Evolutionary conservation across 2,113 vertebrate genomes (phyloP), one percentile per base, ranked within the genome.

Genomic region (Felis chaus): DNA sequence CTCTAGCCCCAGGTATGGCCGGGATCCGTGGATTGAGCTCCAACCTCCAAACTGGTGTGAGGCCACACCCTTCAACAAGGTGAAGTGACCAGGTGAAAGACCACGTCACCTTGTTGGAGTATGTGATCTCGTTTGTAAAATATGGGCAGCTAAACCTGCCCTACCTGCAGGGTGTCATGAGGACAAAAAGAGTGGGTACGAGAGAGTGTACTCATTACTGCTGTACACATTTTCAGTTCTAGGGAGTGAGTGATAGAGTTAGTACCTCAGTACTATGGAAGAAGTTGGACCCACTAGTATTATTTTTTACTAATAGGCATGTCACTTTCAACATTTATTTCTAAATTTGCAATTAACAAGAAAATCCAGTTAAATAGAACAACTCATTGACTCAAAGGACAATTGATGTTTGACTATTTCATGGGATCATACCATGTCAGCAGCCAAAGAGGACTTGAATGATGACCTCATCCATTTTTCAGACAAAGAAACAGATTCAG

Each of bases 311-410:
- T 68, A 61, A 27, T 41, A 85, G 33, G 23, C 13, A 6, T n/a
- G 36, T 87, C 76, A 66, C 16, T 88, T 76, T 78, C 9, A 83
- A 25, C 68, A 31, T 82, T 92, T 83, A 79, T 31, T 94, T 78
- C 94, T 95, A 87, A 95, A 76, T 85, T 57, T 91, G 19, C 25
- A 87, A 33, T 50, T 73, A 76, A 78, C 21, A 57, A 86, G 84
- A 88, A 89, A 93, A 89, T 85, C 27, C 41, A 92, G 9, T 53
- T 48, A 74, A 94, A 69, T 39, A 27, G 36, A 97, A 45, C 25
- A 90, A 29, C 15, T 41, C 5, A 53, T 36, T 91, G 3, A 33
- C 50, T 93, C 29, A 53, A 86, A 48, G 50, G 50, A 48, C 3
- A 3, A 39, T 63, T 55, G 27, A 39, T 82, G 53, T 41, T 93